phyloP scores from a whole-genome alignment of 2,888 invertebrate genomes.

The Spisula solida region DNA sequence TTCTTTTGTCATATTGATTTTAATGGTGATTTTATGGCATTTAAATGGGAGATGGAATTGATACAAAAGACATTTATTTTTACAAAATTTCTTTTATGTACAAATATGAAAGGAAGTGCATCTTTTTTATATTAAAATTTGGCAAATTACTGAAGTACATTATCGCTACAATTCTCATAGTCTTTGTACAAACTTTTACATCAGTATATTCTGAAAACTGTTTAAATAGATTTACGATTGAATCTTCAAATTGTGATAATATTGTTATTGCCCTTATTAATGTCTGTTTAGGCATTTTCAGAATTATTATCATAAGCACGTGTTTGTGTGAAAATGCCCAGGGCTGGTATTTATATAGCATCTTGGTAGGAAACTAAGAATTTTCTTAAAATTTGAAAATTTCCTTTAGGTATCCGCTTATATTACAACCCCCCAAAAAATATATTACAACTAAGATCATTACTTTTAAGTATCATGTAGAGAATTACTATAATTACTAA shows the following conservation, averaged over 20 bases:
- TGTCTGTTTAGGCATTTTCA: background rate
- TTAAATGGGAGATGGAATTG: conserved; percentile 21
- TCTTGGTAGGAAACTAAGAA: too few relatives aligned
- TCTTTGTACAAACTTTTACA: background rate
- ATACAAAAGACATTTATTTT: conserved; percentile 22
- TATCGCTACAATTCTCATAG: background rate
- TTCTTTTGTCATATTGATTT: conserved; percentile 26
- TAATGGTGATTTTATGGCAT: conserved; percentile 9
- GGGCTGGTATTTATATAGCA: too few relatives aligned
- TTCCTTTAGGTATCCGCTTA: too few relatives aligned
- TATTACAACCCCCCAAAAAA: too few relatives aligned
- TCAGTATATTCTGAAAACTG: background rate
- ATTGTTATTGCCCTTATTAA: conserved; percentile 3
- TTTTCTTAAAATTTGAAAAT: too few relatives aligned
- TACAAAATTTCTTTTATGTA: conserved; percentile 11
- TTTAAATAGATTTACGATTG: background rate
- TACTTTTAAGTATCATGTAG: too few relatives aligned
- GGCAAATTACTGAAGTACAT: conserved; percentile 12
- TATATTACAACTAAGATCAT: too few relatives aligned
- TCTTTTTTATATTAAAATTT: background rate
- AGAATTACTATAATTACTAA: too few relatives aligned
- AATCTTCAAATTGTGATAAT: background rate
- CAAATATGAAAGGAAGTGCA: background rate
- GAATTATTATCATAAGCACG: background rate
- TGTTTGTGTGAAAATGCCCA: background rate